Evolutionary conservation across 2,797 vertebrate species (phyloP).

Genomic region (Melopsittacus undulatus): DNA sequence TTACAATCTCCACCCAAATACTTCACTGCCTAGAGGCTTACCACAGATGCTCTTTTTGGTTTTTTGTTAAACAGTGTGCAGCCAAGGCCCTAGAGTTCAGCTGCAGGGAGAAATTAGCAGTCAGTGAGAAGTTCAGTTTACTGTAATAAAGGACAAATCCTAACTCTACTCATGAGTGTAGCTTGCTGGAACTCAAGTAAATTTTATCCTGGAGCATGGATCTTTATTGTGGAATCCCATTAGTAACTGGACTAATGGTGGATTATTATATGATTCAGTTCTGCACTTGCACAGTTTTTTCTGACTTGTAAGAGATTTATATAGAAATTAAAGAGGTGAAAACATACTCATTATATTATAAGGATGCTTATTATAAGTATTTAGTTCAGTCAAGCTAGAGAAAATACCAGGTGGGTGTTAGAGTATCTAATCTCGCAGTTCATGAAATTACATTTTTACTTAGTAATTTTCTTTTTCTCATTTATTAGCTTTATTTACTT

Average conservation of each 20-base stretch:
- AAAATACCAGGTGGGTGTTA: neutral
- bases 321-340: neutral
- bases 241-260: neutral
- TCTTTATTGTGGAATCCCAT: neutral
- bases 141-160: neutral
- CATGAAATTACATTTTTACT: neutral
- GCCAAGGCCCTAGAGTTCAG: fast-evolving
- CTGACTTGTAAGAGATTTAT: neutral
- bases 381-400: neutral
- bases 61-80: neutral
- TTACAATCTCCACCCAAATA: constrained; percentile 39
- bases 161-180: neutral
- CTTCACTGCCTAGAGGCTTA: constrained; percentile 1
- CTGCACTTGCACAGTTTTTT: neutral
- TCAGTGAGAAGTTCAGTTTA: neutral
- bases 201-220: neutral
- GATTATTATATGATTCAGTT: neutral
- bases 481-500: neutral
- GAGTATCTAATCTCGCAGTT: neutral
- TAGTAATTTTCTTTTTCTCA: neutral
- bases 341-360: neutral
- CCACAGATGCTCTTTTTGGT: neutral
- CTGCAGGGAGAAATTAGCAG: neutral
- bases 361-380: neutral
- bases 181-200: neutral